Base-by-base conservation (phyloP, 2,797 vertebrate species). In the Scolopax bukidnonensis region DNA sequence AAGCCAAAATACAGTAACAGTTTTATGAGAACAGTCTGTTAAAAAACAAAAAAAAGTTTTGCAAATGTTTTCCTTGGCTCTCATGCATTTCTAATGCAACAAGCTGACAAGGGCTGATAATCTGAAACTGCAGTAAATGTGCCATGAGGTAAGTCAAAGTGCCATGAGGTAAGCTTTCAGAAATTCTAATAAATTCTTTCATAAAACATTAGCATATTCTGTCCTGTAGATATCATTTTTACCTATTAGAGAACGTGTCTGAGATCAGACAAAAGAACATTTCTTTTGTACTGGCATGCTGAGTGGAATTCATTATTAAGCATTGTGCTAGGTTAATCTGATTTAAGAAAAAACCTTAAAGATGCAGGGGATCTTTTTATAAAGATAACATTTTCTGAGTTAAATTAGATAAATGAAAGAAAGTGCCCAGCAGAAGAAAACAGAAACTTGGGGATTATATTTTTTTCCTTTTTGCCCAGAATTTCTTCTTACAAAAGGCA, bases 211-310 rank as follows among this genome's bases (percentile, higher is more conserved):
- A 94, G 40, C 74, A 85, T 94, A 95, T 71, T 83, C 61, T 94
- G 90, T 82, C 91, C 90, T 10, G n/a, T 86, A 92, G 89, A 87
- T 91, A 95, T 96, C 90, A 96, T 96, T 97, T 96, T 95, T 91
- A 96, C 93, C 93, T 94, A 96, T 96, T 97, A 97, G 59, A 87
- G 51, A 95, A 94, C 59, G 93, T 96, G 78, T 88, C 91, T 92
- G 56, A 79, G 88, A 96, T 92, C 93, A 95, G 79, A 97, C 91
- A 95, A 92, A 96, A 95, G 81, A 93, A 85, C 65, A 71, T 86
- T 69, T 81, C 56, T 81, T 59, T 90, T 95, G 81, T 86, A 43
- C 33, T 80, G 67, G 36, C 82, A 51, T 68, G 88, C 91, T 91
- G 93, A 93, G 89, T 80, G 40, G 67, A 95, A 96, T 96, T 92